Base-by-base conservation (phyloP, 2,113 vertebrate species). In the Chlorodrepanis virens region DNA sequence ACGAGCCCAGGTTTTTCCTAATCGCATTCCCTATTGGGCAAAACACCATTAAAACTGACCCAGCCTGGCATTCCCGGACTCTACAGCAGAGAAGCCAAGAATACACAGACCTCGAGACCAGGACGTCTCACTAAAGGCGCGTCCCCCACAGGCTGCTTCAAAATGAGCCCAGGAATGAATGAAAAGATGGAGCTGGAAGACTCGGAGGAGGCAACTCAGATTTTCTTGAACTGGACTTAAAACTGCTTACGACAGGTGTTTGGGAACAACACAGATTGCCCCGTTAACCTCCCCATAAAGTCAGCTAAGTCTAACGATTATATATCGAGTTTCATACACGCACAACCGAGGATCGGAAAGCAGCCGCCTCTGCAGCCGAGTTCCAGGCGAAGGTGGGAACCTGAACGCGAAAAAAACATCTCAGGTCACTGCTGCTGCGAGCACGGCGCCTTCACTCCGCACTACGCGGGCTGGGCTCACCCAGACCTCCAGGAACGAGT, bases 281-380 rank as follows among this genome's bases (percentile, higher is more conserved):
- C 42, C n/a, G 47, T 12, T 61, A 54, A 39, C 29, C 44, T 39
- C 31, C 14, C 3, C 1, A 1, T 3, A n/a, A 45, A 40, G 31
- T 20, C 31, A 82, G 11, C n/a, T n/a, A 12, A 20, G 7, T 16
- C 21, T 82, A 17, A 57, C 2, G 4, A n/a, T 0, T 10, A 20
- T 0, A 4, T 1, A 31, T 9, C 28, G 12, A 17, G 37, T 35
- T 61, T 50, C 20, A 25, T 1, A 21, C 14, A 14, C 0, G 12
- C 40, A 54, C 25, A 71, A 4, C 6, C 16, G 7, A 68, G 33
- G 57, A 20, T 47, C 7, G 60, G 54, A 49, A 57, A 70, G 14
- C 44, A 65, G 39, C 24, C n/a, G 9, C 52, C 65, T 28, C 88
- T 29, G 52, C 90, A 33, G 78, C 60, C 3, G 39, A 74, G 45